Conservation (phyloP, 2,797 vertebrate species). For the Peromyscus aztecus region DNA sequence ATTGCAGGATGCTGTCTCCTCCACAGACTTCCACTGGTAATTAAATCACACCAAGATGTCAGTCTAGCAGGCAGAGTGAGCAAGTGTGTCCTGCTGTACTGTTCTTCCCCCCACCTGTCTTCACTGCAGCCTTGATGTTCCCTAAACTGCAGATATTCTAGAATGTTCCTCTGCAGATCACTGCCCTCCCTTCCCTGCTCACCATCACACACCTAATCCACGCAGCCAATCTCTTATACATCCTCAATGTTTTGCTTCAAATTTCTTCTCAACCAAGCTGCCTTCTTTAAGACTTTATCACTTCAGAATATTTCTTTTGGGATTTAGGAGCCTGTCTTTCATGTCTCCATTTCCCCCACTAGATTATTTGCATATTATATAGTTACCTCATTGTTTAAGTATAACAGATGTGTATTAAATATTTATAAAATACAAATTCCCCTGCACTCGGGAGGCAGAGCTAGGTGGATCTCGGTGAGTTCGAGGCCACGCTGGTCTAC, state of each 20-base stretch:
- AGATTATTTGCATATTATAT: neutral
- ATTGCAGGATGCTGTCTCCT: neutral
- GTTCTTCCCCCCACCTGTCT: neutral
- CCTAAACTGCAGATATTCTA: neutral
- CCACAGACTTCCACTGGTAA: neutral
- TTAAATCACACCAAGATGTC: neutral
- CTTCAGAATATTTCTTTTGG: neutral
- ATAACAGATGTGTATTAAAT: neutral
- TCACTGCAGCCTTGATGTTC: neutral
- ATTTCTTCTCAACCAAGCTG: neutral
- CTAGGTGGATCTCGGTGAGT: no score
- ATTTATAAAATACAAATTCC: neutral
- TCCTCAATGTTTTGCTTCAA: neutral
- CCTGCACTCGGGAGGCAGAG: no score
- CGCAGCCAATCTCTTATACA: neutral
- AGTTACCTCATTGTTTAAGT: neutral
- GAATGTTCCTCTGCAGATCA: neutral
- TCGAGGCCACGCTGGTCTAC: no score
- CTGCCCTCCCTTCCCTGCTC: neutral
- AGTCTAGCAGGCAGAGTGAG: neutral
- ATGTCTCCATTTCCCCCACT: neutral
- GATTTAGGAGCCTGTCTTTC: neutral
- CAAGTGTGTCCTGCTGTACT: neutral
- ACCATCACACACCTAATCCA: neutral
- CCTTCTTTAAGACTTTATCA: neutral